Evolutionary conservation across 2,113 vertebrate species (phyloP).

Genomic region (Ariopsis seemanni): DNA sequence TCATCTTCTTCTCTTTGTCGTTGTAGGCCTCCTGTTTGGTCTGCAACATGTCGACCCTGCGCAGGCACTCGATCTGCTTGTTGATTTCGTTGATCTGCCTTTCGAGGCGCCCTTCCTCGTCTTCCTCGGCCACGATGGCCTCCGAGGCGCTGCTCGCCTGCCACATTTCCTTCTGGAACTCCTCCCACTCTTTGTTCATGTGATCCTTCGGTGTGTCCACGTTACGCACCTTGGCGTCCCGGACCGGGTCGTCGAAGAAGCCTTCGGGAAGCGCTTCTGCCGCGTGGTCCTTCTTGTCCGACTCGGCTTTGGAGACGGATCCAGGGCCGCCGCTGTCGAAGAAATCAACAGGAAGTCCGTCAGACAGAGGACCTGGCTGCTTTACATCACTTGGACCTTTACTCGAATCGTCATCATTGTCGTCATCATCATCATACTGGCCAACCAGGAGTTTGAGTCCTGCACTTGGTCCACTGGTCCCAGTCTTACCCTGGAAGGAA

Average conservation of each 20-base stretch:
- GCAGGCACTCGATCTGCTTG: slow-evolving; percentile 93
- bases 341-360: slow-evolving; percentile 74
- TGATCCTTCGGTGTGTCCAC: slow-evolving; percentile 95
- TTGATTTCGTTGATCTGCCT: slow-evolving; percentile 96
- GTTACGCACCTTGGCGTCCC: slow-evolving; percentile 91
- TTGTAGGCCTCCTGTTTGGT: slow-evolving; percentile 84
- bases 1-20: slow-evolving; percentile 67
- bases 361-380: slow-evolving; percentile 14
- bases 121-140: slow-evolving; percentile 94
- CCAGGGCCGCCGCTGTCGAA: slow-evolving; percentile 75
- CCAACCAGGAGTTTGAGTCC: slow-evolving; percentile 75
- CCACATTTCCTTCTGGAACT: slow-evolving; percentile 96
- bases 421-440: slow-evolving; percentile 76
- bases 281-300: slow-evolving; percentile 81
- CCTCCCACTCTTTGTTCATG: slow-evolving; percentile 98
- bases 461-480: slow-evolving; percentile 46
- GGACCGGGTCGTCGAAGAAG: slow-evolving; percentile 96
- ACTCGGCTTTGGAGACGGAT: slow-evolving; percentile 86
- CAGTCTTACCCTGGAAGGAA: slow-evolving; percentile 64
- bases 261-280: slow-evolving; percentile 92
- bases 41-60: slow-evolving; percentile 84
- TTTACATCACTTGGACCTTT: neutral
- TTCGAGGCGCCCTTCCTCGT: slow-evolving; percentile 92
- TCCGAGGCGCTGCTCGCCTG: slow-evolving; percentile 95
- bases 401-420: slow-evolving; percentile 48